These are phyloP conservation scores for Muntiacus muntjak DNA, from an alignment of 2,113 vertebrate genomes.

Conservation along the genomic window DNA sequence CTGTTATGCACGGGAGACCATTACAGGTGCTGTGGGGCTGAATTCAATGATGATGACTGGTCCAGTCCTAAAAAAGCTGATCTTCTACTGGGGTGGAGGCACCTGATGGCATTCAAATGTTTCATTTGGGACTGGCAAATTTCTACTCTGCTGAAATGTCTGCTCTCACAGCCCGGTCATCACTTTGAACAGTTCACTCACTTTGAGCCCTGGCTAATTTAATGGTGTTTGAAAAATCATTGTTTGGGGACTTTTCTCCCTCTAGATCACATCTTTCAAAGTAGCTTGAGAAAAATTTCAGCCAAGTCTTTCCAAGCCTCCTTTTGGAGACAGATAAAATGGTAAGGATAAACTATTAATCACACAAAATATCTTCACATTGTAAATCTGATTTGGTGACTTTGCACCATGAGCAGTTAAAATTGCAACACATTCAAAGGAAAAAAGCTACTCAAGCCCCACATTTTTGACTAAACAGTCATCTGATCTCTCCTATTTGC, in stretches of 20 bases:
- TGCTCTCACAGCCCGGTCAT: not conserved
- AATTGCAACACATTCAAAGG: not conserved
- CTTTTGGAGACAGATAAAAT: not conserved
- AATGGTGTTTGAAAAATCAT: not conserved
- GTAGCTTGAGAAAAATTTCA: not conserved
- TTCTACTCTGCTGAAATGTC: not conserved
- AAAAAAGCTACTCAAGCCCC: not conserved
- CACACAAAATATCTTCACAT: not conserved
- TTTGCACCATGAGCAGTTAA: not conserved
- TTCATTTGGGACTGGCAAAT: not conserved
- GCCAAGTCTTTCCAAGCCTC: slow-evolving; percentile 9
- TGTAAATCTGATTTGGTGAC: not conserved
- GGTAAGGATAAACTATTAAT: not conserved
- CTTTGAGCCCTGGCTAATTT: not conserved
- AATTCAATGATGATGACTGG: too few species aligned
- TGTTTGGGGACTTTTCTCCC: not conserved
- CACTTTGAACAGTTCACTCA: not conserved
- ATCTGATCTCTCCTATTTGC: not conserved
- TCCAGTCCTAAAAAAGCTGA: not conserved
- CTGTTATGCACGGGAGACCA: not conserved
- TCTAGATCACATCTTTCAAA: not conserved
- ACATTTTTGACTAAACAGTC: not conserved
- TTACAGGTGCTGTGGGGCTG: not conserved
- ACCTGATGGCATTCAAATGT: accelerated
- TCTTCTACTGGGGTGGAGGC: not conserved